A percentile compares a stretch with the other conserved stretches of the same genome.
phyloP scores from a whole-genome alignment of 1,140 invertebrate species.

The Conopomorpha cramerella region DNA sequence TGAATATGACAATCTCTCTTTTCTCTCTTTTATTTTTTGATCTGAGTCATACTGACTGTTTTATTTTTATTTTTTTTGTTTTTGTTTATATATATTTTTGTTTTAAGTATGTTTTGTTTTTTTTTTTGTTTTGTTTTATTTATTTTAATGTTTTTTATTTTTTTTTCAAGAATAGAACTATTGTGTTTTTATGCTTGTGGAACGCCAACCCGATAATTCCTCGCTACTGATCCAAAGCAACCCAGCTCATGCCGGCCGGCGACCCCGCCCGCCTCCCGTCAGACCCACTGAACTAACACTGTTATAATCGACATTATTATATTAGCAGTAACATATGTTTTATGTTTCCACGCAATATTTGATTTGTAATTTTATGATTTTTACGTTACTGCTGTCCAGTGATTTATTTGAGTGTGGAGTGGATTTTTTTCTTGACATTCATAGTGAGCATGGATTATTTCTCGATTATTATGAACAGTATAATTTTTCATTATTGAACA shows the following conservation, averaged over 20 bases:
- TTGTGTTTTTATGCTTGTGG: constrained; percentile 56
- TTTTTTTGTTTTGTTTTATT: constrained; percentile 13
- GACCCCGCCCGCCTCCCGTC: constrained; percentile 6
- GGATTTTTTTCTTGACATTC: constrained; percentile 28
- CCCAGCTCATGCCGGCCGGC: constrained; percentile 29
- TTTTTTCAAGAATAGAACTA: constrained; percentile 36
- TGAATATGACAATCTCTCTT: constrained; percentile 48
- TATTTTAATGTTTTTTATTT: constrained; percentile 34
- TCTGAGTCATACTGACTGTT: constrained; percentile 58
- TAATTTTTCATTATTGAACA: constrained; percentile 33
- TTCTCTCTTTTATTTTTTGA: constrained; percentile 48
- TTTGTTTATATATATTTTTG: constrained; percentile 11
- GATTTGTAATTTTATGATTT: constrained; percentile 34
- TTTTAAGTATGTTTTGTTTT: no score
- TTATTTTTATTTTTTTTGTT: constrained; percentile 35
- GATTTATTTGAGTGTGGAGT: constrained; percentile 53
- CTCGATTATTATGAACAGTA: no score
- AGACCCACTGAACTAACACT: constrained; percentile 21
- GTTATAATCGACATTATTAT: constrained; percentile 30
- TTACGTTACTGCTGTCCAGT: constrained; percentile 46
- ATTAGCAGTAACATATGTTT: constrained; percentile 32
- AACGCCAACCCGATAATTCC: constrained; percentile 46
- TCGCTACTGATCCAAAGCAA: constrained; percentile 43
- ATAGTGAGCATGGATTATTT: constrained; percentile 17
- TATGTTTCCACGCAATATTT: constrained; percentile 18